Evolutionary conservation across 2,888 invertebrate species (phyloP), one percentile per base, ranked within the genome.

Genomic region (Erebia aethiops): DNA sequence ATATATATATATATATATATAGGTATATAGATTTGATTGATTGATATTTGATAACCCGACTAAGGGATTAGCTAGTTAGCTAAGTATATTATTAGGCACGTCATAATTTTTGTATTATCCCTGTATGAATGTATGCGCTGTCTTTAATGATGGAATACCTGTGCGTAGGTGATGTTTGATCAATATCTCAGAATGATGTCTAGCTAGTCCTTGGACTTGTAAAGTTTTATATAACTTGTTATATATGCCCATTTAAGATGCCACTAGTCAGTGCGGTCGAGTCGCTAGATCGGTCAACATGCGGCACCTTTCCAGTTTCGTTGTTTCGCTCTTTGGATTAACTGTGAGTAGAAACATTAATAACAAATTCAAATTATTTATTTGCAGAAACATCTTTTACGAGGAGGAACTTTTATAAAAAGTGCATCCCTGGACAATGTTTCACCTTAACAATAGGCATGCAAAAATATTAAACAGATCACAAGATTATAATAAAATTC

Each of bases 261-360:
- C 18, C 54, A 60, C 54, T 8, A 63, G 73, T 74, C 82, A 83
- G 84, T 84, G 73, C 74, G 72, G 51, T 76, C 67, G 64, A 68
- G 66, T 72, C 76, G 71, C 73, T 81, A 71, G 71, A 65, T 66
- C 65, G 61, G 74, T 58, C 73, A 84, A 82, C 80, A 83, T 83
- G 83, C 71, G 77, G 43, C 56, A 14, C 13, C 71, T 75, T 68
- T 66, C 77, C 57, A 69, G 26, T 71, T 51, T 68, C 18, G 51
- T 76, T 56, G 56, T 68, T 77, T 74, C 77, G 54, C 71, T 76
- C 71, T 74, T 77, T 69, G 74, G 74, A 75, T 77, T 80, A 41
- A 67, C 76, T 51, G 74, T 74, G 61, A 74, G 82, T 82, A 74
- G 8, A 63, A n/a, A 9, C n/a, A 16, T 63, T 3, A 51, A 21